phyloP scores from a whole-genome alignment of 2,113 vertebrate genomes.

The Hippoglossus stenolepis region DNA sequence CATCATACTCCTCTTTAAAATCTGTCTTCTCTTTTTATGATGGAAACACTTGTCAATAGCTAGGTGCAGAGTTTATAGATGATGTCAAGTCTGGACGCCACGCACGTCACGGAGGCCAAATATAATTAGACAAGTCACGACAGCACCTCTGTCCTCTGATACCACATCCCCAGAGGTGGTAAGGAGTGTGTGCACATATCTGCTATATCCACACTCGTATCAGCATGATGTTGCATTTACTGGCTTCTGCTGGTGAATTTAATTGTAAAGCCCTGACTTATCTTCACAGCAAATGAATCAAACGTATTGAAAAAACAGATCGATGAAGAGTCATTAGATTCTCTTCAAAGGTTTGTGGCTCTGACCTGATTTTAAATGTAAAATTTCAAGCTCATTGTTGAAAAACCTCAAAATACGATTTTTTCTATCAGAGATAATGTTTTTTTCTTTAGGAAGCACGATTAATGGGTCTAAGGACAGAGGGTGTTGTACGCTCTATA shows the following conservation, averaged over 20 bases:
- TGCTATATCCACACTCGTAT: no score
- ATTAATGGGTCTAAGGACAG: not conserved
- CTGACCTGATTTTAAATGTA: no score
- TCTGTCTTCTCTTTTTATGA: slow-evolving; percentile 25
- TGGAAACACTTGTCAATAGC: not conserved
- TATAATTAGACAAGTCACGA: not conserved
- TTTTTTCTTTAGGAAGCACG: not conserved
- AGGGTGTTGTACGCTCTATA: not conserved
- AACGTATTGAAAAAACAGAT: no score
- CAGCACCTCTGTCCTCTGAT: not conserved
- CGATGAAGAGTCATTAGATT: no score
- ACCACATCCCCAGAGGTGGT: not conserved
- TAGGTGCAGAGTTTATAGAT: slow-evolving; percentile 7
- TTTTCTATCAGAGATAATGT: not conserved
- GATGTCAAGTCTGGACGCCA: not conserved
- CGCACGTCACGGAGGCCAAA: not conserved
- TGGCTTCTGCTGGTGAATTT: not conserved
- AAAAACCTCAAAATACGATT: not conserved
- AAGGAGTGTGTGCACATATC: no score
- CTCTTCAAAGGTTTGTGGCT: no score
- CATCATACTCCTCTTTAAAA: not conserved
- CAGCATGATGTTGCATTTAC: no score
- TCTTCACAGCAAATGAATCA: not conserved
- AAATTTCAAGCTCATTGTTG: no score
- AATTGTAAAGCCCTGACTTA: not conserved